Base-by-base conservation (phyloP, 2,888 invertebrate genomes). In the Nephrocerus scutellatus region DNA sequence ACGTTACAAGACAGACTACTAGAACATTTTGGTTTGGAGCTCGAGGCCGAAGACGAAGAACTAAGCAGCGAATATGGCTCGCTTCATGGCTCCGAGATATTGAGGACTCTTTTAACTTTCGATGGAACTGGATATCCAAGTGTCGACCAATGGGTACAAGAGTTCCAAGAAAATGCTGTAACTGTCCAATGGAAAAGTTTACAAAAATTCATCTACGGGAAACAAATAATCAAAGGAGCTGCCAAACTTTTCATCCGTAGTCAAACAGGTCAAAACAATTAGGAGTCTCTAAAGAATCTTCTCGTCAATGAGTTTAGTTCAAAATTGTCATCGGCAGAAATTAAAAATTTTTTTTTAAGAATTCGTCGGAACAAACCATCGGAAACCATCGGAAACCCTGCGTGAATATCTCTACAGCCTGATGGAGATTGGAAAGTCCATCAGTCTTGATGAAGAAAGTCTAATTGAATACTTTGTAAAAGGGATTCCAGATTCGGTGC, bases 201-300 rank as follows among this genome's bases (percentile, higher is more conserved):
- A 9, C 37, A 31, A n/a, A 23, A 25, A 19, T 38, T 38, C 12
- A 31, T 38, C 20, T 38, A 38, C 15, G 31, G 19, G 8, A 38
- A 38, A 15, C 31, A 38, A 31, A n/a, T 38, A 4, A 7, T 38
- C 6, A 7, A 25, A 19, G 37, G 37, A 19, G 37, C 37, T 3
- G 37, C 30, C 8, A 38, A 30, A 15, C 12, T 38, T 1, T 31
- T 19, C 26, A 14, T 24, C 6, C 14, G 25, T n/a, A 25, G 22
- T 14, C 20, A 24, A 19, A 14, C 10, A 18, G 35, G n/a, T n/a
- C n/a, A n/a, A n/a, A n/a, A n/a, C n/a, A n/a, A n/a, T n/a, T n/a
- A n/a, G n/a, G n/a, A n/a, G n/a, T n/a, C n/a, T n/a, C n/a, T n/a
- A n/a, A n/a, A n/a, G n/a, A n/a, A n/a, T n/a, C n/a, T n/a, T n/a